Percentiles rank a stretch among this genome's conserved stretches.
Evolutionary conservation across 2,797 vertebrate species (phyloP).

Genomic region (Halcyon leucocephala): DNA sequence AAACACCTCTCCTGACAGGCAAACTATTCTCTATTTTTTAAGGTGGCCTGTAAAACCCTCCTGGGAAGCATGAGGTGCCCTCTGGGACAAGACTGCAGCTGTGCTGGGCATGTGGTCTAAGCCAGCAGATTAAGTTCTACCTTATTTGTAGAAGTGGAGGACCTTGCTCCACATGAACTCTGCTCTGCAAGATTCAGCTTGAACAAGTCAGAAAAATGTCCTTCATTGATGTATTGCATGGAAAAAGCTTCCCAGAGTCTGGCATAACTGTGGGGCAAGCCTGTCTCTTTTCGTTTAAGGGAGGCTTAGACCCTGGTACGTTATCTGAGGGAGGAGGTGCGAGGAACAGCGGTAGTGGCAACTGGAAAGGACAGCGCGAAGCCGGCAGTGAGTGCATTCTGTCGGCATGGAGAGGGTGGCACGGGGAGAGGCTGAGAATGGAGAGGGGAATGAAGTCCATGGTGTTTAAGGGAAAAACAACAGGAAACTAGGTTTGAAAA

Average conservation of each 20-base stretch:
- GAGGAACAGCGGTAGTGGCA: not conserved
- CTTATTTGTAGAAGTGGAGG: not conserved
- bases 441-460: not conserved
- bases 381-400: not conserved
- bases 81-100: not conserved
- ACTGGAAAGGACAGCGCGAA: not conserved
- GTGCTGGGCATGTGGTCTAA: not conserved
- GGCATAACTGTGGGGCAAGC: not conserved
- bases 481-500: constrained; percentile 50
- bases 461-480: constrained; percentile 49
- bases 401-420: constrained; percentile 22
- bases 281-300: not conserved
- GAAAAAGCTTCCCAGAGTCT: not conserved
- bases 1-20: not conserved
- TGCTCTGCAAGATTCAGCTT: not conserved
- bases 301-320: not conserved
- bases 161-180: not conserved
- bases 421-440: not conserved
- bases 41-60: not conserved
- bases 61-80: not conserved
- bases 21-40: not conserved
- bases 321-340: constrained; percentile 15
- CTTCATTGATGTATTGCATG: not conserved
- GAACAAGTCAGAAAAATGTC: not conserved
- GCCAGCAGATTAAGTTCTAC: not conserved